Evolutionary conservation across 2,113 vertebrate genomes (phyloP), one percentile per base, ranked within the genome.

Genomic region (Excalfactoria chinensis): DNA sequence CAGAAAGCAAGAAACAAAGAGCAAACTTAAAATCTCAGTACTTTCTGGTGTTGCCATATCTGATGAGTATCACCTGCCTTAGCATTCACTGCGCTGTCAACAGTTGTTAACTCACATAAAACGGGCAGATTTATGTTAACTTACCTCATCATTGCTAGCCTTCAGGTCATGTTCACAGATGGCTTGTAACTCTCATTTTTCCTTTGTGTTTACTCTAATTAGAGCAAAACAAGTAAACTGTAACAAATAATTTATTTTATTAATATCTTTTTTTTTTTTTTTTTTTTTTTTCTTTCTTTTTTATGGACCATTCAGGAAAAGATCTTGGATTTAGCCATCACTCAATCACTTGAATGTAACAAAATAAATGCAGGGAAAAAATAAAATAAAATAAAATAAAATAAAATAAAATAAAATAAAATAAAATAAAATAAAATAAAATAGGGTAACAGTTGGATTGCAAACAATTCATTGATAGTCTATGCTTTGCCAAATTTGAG

Each of bases 21-120:
- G 6, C 17, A 18, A 88, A 68, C 48, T 78, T 92, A 88, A 71
- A 78, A 82, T 89, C 72, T 84, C 62, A 66, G 6, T 93, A 78
- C 13, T 91, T 95, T 86, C 49, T 82, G 58, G 35, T 83, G 53
- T 89, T 96, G 94, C 91, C 89, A 87, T 82, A 84, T 87, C 62
- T 81, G 40, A 93, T 95, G 67, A 93, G 23, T 81, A 95, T 93
- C 93, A 93, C 89, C 81, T 95, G 84, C 51, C n/a, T 78, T 64
- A 93, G 58, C 34, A 85, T 73, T 91, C 91, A 83, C 71, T 71
- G 63, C 0, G 7, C 87, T 95, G 93, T 91, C 93, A 95, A 70
- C 41, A 82, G 63, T 82, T 76, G 49, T 95, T 95, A 96, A 95
- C 77, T 53, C 51, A 53, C 51, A 53, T 28, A 67, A 60, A 72